Percentiles rank a stretch among this genome's conserved stretches.
phyloP scores from a whole-genome alignment of 2,888 invertebrate species.

The Agrenia bidenticulata region DNA sequence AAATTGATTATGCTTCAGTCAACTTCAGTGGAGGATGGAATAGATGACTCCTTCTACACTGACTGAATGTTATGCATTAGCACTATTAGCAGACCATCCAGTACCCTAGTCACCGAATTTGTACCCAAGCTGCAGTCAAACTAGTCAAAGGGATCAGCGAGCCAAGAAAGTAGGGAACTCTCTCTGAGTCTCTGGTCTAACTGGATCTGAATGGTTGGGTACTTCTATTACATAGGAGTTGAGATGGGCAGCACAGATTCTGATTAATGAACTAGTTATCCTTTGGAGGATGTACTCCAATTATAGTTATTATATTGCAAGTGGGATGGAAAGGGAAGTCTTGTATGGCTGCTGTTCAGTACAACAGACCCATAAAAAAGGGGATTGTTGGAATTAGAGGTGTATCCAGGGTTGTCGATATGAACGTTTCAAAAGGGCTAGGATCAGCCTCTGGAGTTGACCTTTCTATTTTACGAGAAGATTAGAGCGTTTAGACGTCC shows the following conservation, averaged over 20 bases:
- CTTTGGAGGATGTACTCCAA: constrained; percentile 25
- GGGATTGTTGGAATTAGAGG: constrained; percentile 7
- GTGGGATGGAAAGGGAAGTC: constrained; percentile 20
- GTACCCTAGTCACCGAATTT: too few species aligned
- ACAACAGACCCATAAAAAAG: background rate
- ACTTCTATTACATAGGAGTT: background rate
- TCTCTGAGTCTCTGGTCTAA: background rate
- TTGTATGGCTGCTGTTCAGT: constrained; percentile 3
- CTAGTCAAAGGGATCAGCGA: background rate
- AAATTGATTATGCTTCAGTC: constrained; percentile 20
- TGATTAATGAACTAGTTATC: constrained; percentile 24
- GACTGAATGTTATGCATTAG: too few species aligned
- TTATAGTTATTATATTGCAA: constrained; percentile 23
- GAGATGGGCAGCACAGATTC: constrained; percentile 18
- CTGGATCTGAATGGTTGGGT: background rate
- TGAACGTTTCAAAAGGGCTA: constrained; percentile 6
- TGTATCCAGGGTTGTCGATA: constrained; percentile 14
- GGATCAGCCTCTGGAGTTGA: constrained; percentile 12
- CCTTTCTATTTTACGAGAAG: background rate
- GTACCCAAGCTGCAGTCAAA: background rate
- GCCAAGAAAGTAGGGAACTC: constrained; percentile 10
- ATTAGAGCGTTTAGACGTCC: too few species aligned
- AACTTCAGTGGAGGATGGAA: too few species aligned
- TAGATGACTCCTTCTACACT: too few species aligned
- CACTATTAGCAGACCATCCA: too few species aligned